A percentile compares a stretch with the other conserved stretches of the same genome.
phyloP scores from a whole-genome alignment of 2,113 vertebrate genomes.

The Grallaria varia region DNA sequence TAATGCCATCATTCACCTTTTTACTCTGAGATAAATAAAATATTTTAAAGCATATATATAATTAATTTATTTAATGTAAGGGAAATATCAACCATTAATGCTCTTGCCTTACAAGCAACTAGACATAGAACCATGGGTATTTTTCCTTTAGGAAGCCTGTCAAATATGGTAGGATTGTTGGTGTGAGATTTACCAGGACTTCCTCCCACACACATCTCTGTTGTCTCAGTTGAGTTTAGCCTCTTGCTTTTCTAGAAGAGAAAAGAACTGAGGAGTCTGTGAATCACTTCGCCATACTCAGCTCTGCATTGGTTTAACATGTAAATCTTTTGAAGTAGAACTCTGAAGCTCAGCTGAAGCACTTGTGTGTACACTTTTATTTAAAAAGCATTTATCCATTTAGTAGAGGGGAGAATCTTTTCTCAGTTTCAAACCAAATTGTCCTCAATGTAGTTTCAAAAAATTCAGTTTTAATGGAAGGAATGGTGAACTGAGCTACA shows the following conservation, averaged over 20 bases:
- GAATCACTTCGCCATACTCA: constrained; percentile 4
- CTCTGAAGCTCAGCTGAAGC: constrained; percentile 19
- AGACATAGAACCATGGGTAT: background rate
- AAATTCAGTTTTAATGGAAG: constrained; percentile 44
- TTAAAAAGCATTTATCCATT: constrained; percentile 38
- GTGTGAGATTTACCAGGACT: background rate
- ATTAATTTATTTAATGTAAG: background rate
- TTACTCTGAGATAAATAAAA: background rate
- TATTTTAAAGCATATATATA: background rate
- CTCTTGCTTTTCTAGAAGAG: constrained; percentile 18
- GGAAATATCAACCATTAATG: background rate
- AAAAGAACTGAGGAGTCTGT: background rate
- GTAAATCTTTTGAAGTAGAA: constrained; percentile 27
- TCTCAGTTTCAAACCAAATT: background rate
- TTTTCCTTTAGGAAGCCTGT: constrained; percentile 3
- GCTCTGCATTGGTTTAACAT: background rate
- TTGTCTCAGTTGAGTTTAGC: background rate
- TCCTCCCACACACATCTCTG: background rate
- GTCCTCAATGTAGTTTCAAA: background rate
- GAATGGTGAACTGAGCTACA: background rate
- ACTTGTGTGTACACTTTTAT: background rate
- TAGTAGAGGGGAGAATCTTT: constrained; percentile 23
- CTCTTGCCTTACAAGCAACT: background rate
- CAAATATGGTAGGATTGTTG: background rate
- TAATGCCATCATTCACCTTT: background rate